Conservation (phyloP, 2,113 vertebrate species). For the Speoplatyrhinus poulsoni region DNA sequence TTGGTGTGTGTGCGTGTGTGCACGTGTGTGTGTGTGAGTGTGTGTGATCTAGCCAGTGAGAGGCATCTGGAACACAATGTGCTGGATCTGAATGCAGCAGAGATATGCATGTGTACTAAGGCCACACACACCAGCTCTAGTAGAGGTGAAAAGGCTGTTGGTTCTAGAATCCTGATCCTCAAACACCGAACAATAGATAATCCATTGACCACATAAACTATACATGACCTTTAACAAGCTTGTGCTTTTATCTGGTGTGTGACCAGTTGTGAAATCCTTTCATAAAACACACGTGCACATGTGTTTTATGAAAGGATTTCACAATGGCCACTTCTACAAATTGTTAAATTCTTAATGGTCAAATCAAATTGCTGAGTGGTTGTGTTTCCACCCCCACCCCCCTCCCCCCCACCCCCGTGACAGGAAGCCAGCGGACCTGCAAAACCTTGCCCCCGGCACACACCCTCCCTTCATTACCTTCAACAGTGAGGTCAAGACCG, state of each 20-base stretch:
- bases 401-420: not conserved
- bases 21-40: not conserved
- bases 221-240: not conserved
- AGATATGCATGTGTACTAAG: constrained; percentile 9
- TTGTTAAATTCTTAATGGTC: not conserved
- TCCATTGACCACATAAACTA: not conserved
- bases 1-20: not conserved
- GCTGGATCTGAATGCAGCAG: constrained; percentile 42
- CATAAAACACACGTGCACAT: no score
- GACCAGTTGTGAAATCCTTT: no score
- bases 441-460: constrained; percentile 96
- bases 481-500: constrained; percentile 95
- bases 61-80: constrained; percentile 67
- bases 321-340: not conserved
- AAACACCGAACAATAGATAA: not conserved
- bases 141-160: not conserved
- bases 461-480: constrained; percentile 98
- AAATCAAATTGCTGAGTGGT: not conserved
- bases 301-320: not conserved
- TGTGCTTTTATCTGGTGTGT: not conserved
- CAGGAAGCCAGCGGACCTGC: constrained; percentile 97
- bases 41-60: constrained; percentile 40
- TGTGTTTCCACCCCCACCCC: not conserved
- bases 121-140: constrained; percentile 1
- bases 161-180: constrained; percentile 4